Evolutionary conservation across 2,797 vertebrate species (phyloP).

Genomic region (Linurgus olivaceus): DNA sequence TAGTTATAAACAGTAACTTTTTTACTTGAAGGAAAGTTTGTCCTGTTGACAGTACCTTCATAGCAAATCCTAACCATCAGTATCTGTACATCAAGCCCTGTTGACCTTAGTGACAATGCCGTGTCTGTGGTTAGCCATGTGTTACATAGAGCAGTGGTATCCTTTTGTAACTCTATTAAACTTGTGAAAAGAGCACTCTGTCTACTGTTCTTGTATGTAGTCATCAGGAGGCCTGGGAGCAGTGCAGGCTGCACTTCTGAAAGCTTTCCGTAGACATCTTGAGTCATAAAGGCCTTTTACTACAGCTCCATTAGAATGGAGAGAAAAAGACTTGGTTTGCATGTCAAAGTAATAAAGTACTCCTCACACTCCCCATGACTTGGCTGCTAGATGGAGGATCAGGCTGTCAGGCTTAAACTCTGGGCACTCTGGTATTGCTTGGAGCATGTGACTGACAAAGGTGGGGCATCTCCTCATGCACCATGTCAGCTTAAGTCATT

Average conservation of each 20-base stretch:
- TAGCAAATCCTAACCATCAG: conserved; percentile 29
- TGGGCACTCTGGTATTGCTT: neutral
- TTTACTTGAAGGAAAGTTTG: conserved; percentile 60
- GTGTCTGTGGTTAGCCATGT: conserved; percentile 47
- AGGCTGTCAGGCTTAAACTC: neutral
- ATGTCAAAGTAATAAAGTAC: neutral
- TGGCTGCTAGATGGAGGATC: neutral
- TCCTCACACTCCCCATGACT: neutral
- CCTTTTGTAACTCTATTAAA: conserved; percentile 70
- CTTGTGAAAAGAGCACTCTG: conserved; percentile 31
- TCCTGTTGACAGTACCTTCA: conserved; percentile 42
- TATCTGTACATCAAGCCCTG: conserved; percentile 23
- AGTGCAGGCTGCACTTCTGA: neutral
- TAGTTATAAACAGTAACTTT: conserved; percentile 57
- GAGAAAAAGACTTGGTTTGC: neutral
- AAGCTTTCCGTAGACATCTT: neutral
- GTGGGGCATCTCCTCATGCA: neutral
- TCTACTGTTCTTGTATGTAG: neutral
- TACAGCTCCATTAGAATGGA: neutral
- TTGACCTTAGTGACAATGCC: conserved; percentile 37
- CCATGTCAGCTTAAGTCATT: fast-evolving
- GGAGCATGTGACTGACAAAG: neutral
- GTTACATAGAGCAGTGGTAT: conserved; percentile 36
- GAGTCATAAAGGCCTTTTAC: neutral
- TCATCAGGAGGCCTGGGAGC: neutral